A percentile compares a stretch with the other conserved stretches of the same genome.
Evolutionary conservation across 2,888 invertebrate genomes (phyloP).

Genomic region (Smittia sp.): DNA sequence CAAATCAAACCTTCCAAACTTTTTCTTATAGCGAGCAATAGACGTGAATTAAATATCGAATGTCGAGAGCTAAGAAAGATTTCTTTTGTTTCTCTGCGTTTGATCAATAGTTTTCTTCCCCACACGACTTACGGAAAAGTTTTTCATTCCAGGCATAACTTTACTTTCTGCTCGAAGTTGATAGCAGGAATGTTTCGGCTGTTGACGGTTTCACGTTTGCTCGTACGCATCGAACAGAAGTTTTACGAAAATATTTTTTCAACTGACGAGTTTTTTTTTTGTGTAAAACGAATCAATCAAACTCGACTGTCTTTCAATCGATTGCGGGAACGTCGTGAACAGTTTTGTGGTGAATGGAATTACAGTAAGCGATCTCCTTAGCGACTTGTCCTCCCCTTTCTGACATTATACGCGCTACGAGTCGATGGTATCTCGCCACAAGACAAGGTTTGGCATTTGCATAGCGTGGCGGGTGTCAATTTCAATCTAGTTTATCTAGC

Average conservation of each 20-base stretch:
- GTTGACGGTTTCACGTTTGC: not conserved
- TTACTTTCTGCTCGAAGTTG: not conserved
- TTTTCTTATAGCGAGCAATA: not conserved
- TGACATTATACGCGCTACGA: not conserved
- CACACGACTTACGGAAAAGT: not conserved
- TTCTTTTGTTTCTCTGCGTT: constrained; percentile 18
- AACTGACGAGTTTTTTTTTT: not conserved
- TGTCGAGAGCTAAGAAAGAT: not conserved
- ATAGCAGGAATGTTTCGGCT: not conserved
- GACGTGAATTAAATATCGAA: constrained; percentile 36
- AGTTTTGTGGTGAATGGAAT: constrained; percentile 5
- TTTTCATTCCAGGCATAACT: not conserved
- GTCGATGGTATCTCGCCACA: too few species aligned
- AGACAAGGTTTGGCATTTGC: too few species aligned
- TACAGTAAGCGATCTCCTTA: constrained; percentile 16
- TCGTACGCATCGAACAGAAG: not conserved
- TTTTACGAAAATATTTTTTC: too few species aligned
- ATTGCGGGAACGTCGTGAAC: not conserved
- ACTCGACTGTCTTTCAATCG: not conserved
- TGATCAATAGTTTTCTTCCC: constrained; percentile 32
- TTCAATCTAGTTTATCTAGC: not conserved
- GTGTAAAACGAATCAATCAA: not conserved
- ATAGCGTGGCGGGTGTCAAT: too few species aligned
- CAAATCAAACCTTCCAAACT: not conserved
- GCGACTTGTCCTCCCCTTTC: not conserved